These are phyloP conservation scores for Ernsta delagoae DNA, from an alignment of 2,888 invertebrate genomes.

Conservation along the genomic window DNA sequence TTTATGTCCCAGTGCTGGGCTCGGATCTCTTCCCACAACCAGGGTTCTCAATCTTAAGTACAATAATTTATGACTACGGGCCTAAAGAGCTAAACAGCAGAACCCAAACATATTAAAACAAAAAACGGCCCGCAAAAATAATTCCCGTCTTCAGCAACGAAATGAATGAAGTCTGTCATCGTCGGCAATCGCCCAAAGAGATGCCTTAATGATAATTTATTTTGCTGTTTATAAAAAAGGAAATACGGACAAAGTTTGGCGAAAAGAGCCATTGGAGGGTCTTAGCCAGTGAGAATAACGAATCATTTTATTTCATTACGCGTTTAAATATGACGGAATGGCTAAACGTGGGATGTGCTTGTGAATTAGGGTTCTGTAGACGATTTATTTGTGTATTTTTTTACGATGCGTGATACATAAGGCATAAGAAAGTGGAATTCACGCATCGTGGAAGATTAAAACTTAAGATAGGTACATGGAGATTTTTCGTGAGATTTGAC, in stretches of 20 bases:
- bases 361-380: neutral
- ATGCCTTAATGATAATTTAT: constrained; percentile 38
- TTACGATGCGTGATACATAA: no score
- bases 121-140: constrained; percentile 17
- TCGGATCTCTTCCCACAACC: no score
- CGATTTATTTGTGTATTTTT: no score
- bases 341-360: neutral
- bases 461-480: no score
- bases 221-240: constrained; percentile 34
- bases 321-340: constrained; percentile 13
- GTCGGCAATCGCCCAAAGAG: constrained; percentile 22
- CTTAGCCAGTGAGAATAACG: constrained; percentile 21
- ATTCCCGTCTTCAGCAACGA: constrained; percentile 29
- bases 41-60: no score
- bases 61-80: no score
- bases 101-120: constrained; percentile 8
- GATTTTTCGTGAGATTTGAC: no score
- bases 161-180: constrained; percentile 36
- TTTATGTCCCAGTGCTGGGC: neutral
- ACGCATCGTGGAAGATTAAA: no score
- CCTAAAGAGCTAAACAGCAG: neutral
- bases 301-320: constrained; percentile 31
- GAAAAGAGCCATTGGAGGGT: constrained; percentile 26
- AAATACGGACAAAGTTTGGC: constrained; percentile 32
- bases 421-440: no score